Percentiles rank a stretch among this genome's conserved stretches.
These are phyloP conservation scores for Drosophila ogumai DNA, from an alignment of 1,140 invertebrate genomes.

Conservation along the genomic window DNA sequence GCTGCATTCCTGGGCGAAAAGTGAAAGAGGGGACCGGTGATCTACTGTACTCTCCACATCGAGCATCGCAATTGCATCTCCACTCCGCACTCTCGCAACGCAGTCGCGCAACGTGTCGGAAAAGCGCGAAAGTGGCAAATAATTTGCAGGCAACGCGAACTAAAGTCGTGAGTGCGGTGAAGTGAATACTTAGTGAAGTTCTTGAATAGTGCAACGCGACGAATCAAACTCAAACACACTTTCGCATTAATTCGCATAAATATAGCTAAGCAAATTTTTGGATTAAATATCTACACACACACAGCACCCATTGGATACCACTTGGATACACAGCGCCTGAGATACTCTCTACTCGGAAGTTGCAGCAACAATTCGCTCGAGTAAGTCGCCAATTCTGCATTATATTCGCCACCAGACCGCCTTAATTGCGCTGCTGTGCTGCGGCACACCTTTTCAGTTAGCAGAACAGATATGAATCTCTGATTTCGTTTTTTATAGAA, in stretches of 20 bases:
- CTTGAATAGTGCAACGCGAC: conserved; percentile 52
- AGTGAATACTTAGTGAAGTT: conserved; percentile 51
- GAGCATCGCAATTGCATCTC: conserved; percentile 25
- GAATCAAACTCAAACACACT: conserved; percentile 41
- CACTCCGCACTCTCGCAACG: conserved; percentile 28
- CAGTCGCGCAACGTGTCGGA: conserved; percentile 59
- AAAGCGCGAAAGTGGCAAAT: conserved; percentile 59
- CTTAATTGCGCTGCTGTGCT: neutral
- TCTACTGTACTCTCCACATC: conserved; percentile 70
- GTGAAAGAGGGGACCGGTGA: conserved; percentile 54
- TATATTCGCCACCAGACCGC: conserved; percentile 5
- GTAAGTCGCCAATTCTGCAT: conserved; percentile 57
- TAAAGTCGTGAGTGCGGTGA: conserved; percentile 40
- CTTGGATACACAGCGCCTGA: conserved; percentile 69
- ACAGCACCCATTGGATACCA: conserved; percentile 69
- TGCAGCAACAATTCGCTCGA: conserved; percentile 69
- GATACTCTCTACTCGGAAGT: conserved; percentile 51
- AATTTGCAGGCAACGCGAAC: conserved; percentile 34
- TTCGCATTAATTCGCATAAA: conserved; percentile 34
- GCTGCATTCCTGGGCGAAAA: conserved; percentile 70
- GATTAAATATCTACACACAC: conserved; percentile 70
- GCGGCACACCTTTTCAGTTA: conserved; percentile 37
- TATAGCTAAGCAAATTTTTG: conserved; percentile 59
- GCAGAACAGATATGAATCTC: conserved; percentile 44
- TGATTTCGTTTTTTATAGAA: conserved; percentile 22